Evolutionary conservation across 1,140 invertebrate species (phyloP).

Genomic region (Drosophila tani): DNA sequence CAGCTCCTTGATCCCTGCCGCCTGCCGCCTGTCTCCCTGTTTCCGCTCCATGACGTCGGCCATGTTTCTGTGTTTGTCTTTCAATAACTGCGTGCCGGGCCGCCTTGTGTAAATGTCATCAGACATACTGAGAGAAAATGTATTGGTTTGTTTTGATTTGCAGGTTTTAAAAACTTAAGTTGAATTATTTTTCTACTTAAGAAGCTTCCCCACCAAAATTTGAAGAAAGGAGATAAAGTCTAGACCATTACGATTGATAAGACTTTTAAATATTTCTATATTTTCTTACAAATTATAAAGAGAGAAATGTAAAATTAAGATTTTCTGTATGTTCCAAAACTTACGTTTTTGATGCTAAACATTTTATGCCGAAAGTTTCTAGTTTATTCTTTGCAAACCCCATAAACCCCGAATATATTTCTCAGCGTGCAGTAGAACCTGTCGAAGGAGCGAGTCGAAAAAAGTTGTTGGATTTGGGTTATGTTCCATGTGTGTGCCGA

Average conservation of each 20-base stretch:
- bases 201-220: no score
- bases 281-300: no score
- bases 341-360: no score
- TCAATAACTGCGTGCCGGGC: constrained; percentile 66
- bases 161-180: not conserved
- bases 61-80: constrained; percentile 60
- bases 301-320: no score
- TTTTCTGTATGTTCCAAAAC: no score
- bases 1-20: constrained; percentile 1
- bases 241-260: no score
- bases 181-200: not conserved
- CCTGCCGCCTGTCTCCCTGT: constrained; percentile 1
- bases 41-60: constrained; percentile 38
- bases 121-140: constrained; percentile 8
- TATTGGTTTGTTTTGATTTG: not conserved
- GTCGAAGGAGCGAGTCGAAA: constrained; percentile 16
- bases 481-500: constrained; percentile 59
- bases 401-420: not conserved
- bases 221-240: not conserved
- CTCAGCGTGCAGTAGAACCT: not conserved
- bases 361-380: no score
- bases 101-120: constrained; percentile 41
- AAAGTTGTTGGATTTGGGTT: constrained; percentile 52
- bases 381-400: no score
- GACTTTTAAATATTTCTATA: no score